phyloP scores from a whole-genome alignment of 2,888 invertebrate genomes.

The Macaria notata region DNA sequence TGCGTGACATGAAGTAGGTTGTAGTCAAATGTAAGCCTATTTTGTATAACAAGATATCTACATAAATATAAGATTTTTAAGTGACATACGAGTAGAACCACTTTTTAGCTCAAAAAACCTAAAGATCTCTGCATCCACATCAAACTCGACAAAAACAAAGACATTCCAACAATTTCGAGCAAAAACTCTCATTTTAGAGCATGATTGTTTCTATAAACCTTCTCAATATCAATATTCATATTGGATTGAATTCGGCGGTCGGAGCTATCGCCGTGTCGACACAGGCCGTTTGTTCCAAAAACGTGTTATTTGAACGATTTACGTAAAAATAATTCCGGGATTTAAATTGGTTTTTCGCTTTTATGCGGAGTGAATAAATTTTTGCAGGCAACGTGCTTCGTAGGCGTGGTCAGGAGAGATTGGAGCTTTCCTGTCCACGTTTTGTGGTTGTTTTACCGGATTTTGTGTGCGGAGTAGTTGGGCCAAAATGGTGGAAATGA shows the following conservation, averaged over 20 bases:
- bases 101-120: too few relatives aligned
- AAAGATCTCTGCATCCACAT: too few relatives aligned
- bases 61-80: too few relatives aligned
- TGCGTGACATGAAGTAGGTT: too few relatives aligned
- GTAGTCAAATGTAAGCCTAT: too few relatives aligned
- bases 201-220: constrained; percentile 9
- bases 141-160: too few relatives aligned
- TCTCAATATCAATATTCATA: constrained; percentile 28
- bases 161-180: too few relatives aligned
- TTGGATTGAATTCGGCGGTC: constrained; percentile 21
- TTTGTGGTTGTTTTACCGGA: not conserved
- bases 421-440: not conserved
- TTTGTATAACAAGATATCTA: too few relatives aligned
- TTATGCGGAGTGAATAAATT: constrained; percentile 15
- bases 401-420: constrained; percentile 3
- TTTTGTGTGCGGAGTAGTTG: too few relatives aligned
- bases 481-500: not conserved
- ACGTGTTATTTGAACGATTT: constrained; percentile 30
- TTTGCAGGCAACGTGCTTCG: constrained; percentile 3
- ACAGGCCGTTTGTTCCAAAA: constrained; percentile 21
- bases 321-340: constrained; percentile 30
- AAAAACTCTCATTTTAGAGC: not conserved
- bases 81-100: too few relatives aligned
- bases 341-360: constrained; percentile 30
- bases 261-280: constrained; percentile 19